These are phyloP conservation scores for Nycticorax nycticorax DNA, from an alignment of 2,113 vertebrate species.

Conservation along the genomic window DNA sequence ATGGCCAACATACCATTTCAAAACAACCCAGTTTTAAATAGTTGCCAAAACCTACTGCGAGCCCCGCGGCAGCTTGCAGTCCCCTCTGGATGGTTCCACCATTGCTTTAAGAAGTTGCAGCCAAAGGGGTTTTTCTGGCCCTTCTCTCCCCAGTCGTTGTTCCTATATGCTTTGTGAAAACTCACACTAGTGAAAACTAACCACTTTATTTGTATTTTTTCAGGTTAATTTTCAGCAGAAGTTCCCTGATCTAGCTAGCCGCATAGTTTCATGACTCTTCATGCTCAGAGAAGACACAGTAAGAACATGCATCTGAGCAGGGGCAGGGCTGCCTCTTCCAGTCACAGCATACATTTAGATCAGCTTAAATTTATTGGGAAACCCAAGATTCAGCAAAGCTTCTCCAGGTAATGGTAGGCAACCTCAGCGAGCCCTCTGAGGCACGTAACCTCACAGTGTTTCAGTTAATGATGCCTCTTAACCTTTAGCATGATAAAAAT, in stretches of 20 bases:
- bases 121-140: background rate
- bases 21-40: background rate
- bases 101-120: background rate
- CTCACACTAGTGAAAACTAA: background rate
- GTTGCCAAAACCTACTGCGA: background rate
- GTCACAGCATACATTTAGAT: rapidly evolving
- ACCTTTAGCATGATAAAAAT: background rate
- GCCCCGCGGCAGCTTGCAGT: rapidly evolving
- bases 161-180: background rate
- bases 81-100: background rate
- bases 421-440: background rate
- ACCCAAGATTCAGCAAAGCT: background rate
- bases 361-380: background rate
- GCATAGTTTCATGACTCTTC: background rate
- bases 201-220: conserved; percentile 12
- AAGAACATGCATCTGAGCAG: background rate
- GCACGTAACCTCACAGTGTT: rapidly evolving
- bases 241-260: background rate
- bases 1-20: background rate
- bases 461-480: background rate
- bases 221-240: conserved; percentile 14
- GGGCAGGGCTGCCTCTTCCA: background rate
- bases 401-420: background rate
- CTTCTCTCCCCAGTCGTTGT: background rate
- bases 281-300: background rate